Evolutionary conservation across 2,797 vertebrate genomes (phyloP), one percentile per base, ranked within the genome.

Genomic region (Crypturellus tataupa): DNA sequence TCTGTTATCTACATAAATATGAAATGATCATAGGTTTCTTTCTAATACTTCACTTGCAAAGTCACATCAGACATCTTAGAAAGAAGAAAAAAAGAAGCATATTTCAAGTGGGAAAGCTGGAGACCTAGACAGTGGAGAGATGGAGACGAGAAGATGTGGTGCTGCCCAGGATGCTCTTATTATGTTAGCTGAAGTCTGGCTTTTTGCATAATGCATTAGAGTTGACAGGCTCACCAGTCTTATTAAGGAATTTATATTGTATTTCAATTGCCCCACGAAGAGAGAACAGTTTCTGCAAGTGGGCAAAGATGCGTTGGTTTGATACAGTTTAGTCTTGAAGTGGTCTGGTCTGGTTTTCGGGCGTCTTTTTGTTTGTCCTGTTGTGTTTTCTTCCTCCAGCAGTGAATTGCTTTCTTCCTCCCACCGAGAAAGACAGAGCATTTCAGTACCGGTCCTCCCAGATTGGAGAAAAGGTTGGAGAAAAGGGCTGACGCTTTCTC

Each of bases 131-230:
- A 46, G 47, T 31, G 55, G 60, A 72, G 87, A 67, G 77, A 17
- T 39, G 23, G 65, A 33, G 75, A 47, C 5, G 18, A 68, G 62
- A 42, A 90, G 35, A 33, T 85, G 55, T 49, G 58, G 58, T 55
- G 3, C 65, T 20, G 33, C 24, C 77, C 39, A 65, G 60, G 53
- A 20, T 85, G 76, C 60, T 78, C 11, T 87, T 89, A 55, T 0
- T 90, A 24, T 46, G 20, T 87, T 75, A 63, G 62, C 24, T 55
- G n/a, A 90, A 87, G 79, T 69, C 88, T 94, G 92, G 62, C 62
- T 76, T 93, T 65, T 69, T 72, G 79, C 58, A 56, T 67, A 72
- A 76, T 29, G 35, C 63, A 49, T 60, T 82, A 39, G 37, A 92
- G 15, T 62, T 92, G 78, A 65, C 80, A 82, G 75, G 47, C n/a